Percentiles rank a stretch among this genome's conserved stretches.
Conservation (phyloP, 1,140 invertebrate species). For the Laupala kohalensis region DNA sequence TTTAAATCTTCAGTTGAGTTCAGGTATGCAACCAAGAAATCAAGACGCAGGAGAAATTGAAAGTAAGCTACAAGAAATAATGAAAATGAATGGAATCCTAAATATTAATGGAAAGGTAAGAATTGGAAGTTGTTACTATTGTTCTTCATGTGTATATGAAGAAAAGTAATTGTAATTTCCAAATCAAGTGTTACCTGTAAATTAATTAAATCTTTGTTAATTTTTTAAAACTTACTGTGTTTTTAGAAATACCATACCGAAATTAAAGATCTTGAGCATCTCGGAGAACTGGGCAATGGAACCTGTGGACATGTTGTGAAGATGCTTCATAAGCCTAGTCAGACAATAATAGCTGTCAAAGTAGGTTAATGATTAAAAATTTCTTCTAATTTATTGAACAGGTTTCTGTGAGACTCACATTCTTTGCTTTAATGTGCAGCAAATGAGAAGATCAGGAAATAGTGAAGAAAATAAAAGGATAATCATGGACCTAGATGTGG, state of each 20-base stretch:
- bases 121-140: not conserved
- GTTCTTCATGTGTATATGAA: not conserved
- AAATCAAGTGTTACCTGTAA: not conserved
- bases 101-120: constrained; percentile 55
- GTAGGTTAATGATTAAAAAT: constrained; percentile 32
- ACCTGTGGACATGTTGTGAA: constrained; percentile 96
- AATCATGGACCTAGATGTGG: constrained; percentile 96
- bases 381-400: not conserved
- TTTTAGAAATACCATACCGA: constrained; percentile 61
- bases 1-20: constrained; percentile 7
- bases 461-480: constrained; percentile 95
- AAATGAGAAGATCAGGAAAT: constrained; percentile 95
- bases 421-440: constrained; percentile 37
- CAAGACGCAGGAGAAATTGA: constrained; percentile 40
- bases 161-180: not conserved
- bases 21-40: constrained; percentile 19
- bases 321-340: constrained; percentile 80
- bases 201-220: not conserved
- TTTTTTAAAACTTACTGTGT: constrained; percentile 1
- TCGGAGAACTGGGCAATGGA: constrained; percentile 87
- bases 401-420: not conserved
- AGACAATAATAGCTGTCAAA: constrained; percentile 86
- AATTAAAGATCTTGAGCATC: constrained; percentile 71
- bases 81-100: constrained; percentile 70
- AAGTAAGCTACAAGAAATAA: constrained; percentile 60